phyloP scores from a whole-genome alignment of 2,797 vertebrate species.

The Petrocephalus sullivani region DNA sequence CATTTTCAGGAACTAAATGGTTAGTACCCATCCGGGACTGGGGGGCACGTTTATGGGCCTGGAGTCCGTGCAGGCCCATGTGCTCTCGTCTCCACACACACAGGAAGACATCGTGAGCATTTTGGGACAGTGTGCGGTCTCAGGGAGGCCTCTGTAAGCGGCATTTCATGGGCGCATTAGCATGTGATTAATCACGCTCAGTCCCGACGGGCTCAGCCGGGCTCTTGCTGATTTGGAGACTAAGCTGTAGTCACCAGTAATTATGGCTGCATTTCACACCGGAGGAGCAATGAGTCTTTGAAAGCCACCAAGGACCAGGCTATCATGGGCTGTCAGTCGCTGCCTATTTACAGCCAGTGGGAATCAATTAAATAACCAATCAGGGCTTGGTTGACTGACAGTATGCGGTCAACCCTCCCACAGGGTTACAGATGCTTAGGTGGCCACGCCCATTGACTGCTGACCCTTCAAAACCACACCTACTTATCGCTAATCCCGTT shows the following conservation, averaged over 20 bases:
- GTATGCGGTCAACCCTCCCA: not conserved
- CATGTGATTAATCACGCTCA: slow-evolving; percentile 20
- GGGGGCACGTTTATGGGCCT: not conserved
- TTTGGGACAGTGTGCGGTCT: not conserved
- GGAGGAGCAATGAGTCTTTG: not conserved
- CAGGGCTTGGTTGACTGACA: not conserved
- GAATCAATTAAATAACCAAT: not conserved
- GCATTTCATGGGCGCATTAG: slow-evolving; percentile 19
- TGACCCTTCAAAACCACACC: not conserved
- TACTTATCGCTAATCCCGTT: not conserved
- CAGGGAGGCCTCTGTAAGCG: slow-evolving; percentile 11
- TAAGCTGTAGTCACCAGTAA: slow-evolving; percentile 25
- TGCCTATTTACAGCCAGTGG: not conserved
- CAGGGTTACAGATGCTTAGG: not conserved
- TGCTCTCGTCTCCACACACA: not conserved
- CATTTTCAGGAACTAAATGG: not conserved
- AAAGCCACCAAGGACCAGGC: not conserved
- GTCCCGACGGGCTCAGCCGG: not conserved
- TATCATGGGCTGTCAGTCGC: not conserved
- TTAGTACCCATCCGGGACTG: not conserved
- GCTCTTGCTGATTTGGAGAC: not conserved
- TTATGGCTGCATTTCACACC: slow-evolving; percentile 9
- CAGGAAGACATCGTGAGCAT: not conserved
- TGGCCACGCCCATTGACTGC: not conserved
- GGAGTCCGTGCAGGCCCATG: not conserved